A percentile compares a stretch with the other conserved stretches of the same genome.
phyloP scores from a whole-genome alignment of 2,113 vertebrate species.

The Microcebus lehilahytsara region DNA sequence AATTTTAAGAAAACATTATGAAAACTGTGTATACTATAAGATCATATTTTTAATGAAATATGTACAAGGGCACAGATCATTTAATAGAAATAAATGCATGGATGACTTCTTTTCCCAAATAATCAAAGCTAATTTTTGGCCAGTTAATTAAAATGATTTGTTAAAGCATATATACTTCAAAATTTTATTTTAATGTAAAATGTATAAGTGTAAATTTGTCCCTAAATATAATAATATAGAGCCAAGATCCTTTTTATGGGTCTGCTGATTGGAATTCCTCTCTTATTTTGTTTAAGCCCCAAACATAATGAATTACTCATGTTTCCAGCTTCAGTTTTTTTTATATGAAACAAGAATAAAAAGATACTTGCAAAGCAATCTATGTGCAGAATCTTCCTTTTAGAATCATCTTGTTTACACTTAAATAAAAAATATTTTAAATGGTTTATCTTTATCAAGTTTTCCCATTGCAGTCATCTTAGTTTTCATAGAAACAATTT shows the following conservation, averaged over 20 bases:
- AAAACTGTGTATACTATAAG: not conserved
- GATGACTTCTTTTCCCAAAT: not conserved
- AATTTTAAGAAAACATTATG: not conserved
- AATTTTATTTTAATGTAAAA: conserved; percentile 29
- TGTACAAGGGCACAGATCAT: not conserved
- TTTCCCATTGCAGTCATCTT: not conserved
- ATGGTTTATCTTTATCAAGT: not conserved
- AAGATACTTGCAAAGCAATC: not conserved
- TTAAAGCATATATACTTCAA: conserved; percentile 17
- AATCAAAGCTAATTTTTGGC: not conserved
- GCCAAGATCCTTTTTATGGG: not conserved
- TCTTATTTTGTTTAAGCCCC: not conserved
- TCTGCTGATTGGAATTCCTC: not conserved
- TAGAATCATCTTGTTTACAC: not conserved
- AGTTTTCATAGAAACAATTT: not conserved
- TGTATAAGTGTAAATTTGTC: not conserved
- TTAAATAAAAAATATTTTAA: not conserved
- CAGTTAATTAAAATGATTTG: conserved; percentile 6
- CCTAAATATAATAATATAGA: not conserved
- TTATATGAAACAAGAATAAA: conserved; percentile 5
- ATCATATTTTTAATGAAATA: not conserved
- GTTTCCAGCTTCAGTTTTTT: conserved; percentile 6
- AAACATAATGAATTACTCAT: not conserved
- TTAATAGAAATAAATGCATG: not conserved
- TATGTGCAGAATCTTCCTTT: not conserved